Conservation (phyloP, 2,888 invertebrate genomes). For the Drosophila atripex region DNA sequence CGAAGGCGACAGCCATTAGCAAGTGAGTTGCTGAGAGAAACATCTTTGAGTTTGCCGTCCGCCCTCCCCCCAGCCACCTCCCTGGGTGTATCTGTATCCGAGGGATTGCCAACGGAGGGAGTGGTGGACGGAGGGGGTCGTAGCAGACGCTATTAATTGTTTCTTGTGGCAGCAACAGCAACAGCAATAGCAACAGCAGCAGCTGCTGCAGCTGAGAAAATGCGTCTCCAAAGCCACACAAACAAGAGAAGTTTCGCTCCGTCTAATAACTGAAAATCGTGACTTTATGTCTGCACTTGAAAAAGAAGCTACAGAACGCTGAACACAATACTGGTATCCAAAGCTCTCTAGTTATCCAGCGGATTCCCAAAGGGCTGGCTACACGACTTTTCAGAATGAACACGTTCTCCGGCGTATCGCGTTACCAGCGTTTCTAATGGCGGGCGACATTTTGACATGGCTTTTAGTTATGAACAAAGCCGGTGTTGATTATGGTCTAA, state of each 20-base stretch:
- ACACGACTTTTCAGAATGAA: conserved; percentile 71
- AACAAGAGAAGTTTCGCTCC: conserved; percentile 61
- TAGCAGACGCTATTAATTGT: conserved; percentile 77
- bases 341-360: conserved; percentile 22
- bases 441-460: conserved; percentile 54
- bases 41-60: conserved; percentile 63
- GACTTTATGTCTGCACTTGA: conserved; percentile 75
- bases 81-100: conserved; percentile 30
- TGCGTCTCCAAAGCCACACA: conserved; percentile 62
- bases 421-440: conserved; percentile 77
- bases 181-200: too few relatives aligned
- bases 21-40: conserved; percentile 32
- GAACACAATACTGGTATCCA: conserved; percentile 45
- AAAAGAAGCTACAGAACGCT: conserved; percentile 37
- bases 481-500: conserved; percentile 47
- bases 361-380: conserved; percentile 8
- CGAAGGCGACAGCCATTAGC: conserved; percentile 51
- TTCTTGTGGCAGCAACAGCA: conserved; percentile 57
- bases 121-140: conserved; percentile 4
- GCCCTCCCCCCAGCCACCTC: conserved; percentile 28
- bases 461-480: conserved; percentile 55
- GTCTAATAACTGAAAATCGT: conserved; percentile 78
- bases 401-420: conserved; percentile 72
- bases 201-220: conserved; percentile 71
- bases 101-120: not conserved